Evolutionary conservation across 2,113 vertebrate species (phyloP).

Genomic region (Eptesicus fuscus): DNA sequence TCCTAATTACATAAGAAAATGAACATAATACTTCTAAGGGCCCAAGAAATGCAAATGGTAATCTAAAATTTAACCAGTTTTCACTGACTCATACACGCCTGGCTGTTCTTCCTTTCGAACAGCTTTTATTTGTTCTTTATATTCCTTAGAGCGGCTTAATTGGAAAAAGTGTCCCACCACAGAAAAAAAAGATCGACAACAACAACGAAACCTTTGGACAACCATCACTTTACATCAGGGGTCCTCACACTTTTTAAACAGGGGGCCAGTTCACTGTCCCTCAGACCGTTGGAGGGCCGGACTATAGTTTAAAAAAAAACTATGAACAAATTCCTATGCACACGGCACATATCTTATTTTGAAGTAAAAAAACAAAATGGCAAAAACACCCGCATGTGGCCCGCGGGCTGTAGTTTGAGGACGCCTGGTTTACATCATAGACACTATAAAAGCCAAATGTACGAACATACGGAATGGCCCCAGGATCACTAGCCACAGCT

Average conservation of each 20-base stretch:
- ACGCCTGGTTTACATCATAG: neutral
- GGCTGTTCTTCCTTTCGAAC: neutral
- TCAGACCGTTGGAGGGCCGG: too few species aligned
- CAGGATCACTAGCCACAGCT: neutral
- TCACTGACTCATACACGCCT: neutral
- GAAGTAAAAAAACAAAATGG: too few species aligned
- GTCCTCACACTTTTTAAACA: too few species aligned
- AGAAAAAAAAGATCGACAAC: neutral
- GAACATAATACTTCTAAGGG: slow-evolving; percentile 33
- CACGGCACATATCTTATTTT: too few species aligned
- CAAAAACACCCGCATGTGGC: too few species aligned
- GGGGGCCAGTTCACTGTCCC: too few species aligned
- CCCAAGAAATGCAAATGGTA: neutral
- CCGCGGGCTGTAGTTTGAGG: too few species aligned
- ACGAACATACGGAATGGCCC: too few species aligned
- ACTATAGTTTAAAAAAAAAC: too few species aligned
- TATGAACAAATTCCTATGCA: too few species aligned
- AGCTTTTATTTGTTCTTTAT: slow-evolving; percentile 5
- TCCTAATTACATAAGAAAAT: slow-evolving; percentile 16
- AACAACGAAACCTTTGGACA: neutral
- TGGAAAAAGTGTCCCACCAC: neutral
- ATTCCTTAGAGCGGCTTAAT: neutral
- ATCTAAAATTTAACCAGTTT: slow-evolving; percentile 5
- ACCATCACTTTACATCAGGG: neutral
- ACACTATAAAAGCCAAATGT: neutral